Conservation (phyloP, 1,140 invertebrate species). For the Steinernema khuongi region DNA sequence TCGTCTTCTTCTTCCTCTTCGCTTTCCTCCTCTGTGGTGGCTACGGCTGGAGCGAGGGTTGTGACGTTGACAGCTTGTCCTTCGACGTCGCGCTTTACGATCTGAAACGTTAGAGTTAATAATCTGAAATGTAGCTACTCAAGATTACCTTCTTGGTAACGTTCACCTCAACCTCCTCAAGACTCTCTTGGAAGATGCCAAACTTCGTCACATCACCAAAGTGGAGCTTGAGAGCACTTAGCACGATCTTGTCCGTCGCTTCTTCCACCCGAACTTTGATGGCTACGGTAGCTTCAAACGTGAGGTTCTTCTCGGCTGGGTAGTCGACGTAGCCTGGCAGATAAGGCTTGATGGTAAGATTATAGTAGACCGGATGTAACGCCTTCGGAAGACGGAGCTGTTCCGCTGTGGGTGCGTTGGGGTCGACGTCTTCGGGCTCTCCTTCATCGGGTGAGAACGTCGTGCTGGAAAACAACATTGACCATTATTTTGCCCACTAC, state of each 20-base stretch:
- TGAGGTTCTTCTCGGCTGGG: slow-evolving; percentile 26
- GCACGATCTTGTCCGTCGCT: slow-evolving; percentile 18
- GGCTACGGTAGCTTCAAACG: slow-evolving; percentile 24
- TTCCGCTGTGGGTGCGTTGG: background rate
- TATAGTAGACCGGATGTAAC: slow-evolving; percentile 14
- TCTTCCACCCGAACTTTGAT: slow-evolving; percentile 18
- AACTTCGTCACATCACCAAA: background rate
- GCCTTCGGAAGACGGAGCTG: background rate
- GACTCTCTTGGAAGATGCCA: slow-evolving; percentile 2
- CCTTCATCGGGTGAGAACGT: background rate
- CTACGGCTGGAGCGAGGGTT: background rate
- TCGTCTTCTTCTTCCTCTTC: slow-evolving; percentile 9
- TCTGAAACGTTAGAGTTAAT: too few relatives aligned
- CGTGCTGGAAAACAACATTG: background rate
- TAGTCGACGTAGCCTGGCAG: slow-evolving; percentile 22
- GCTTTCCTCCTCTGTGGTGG: background rate
- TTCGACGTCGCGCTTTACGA: too few relatives aligned
- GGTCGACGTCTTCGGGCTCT: slow-evolving; percentile 1
- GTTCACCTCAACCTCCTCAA: slow-evolving; percentile 20
- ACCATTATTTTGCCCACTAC: too few relatives aligned
- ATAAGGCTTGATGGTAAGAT: slow-evolving; percentile 28
- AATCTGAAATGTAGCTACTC: too few relatives aligned
- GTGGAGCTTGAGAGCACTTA: slow-evolving; percentile 15
- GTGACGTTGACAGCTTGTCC: too few relatives aligned
- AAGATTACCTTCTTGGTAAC: too few relatives aligned